Evolutionary conservation across 2,113 vertebrate genomes (phyloP), one percentile per base, ranked within the genome.

Genomic region (Myotis lucifugus): DNA sequence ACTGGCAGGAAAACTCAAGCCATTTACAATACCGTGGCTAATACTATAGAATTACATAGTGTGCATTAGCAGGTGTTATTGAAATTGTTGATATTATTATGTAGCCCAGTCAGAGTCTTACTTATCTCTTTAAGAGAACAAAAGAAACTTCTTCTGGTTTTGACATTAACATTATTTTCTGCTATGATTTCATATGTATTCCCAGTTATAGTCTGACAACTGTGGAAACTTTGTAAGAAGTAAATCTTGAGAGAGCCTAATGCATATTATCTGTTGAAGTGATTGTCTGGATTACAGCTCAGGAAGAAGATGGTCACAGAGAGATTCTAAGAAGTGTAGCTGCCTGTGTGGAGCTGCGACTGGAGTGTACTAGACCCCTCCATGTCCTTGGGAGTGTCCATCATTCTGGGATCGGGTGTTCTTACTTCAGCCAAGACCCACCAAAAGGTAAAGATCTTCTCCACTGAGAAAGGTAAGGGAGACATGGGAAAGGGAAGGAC

Each of bases 171-270:
- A 78, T 64, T 73, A 42, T 59, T 92, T 81, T 74, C 70, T 88
- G 85, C 29, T 25, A 85, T 48, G 27, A 94, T 37, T 74, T 93
- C 70, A 86, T 77, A 27, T 46, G 10, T 69, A 74, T 88, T 88
- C 4, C 18, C 87, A 18, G 61, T 69, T 94, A 90, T 40, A 64
- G n/a, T 92, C 34, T 83, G 69, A 42, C 64, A 95, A 54, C 61
- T 83, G 37, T 32, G 32, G 32, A 79, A 93, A 64, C 12, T 91
- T 95, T 18, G 77, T 17, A 54, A 79, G 94, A 87, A 54, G 48
- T 40, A 37, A 54, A 46, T 74, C 61, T 83, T 54, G 32, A 74
- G 69, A 76, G 82, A 34, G 48, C 8, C 76, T 76, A 78, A 54
- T 70, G 18, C 29, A 52, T 29, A 85, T 61, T 88, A 72, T 17